Evolutionary conservation across 2,113 vertebrate species (phyloP).

Genomic region (Mastomys coucha): DNA sequence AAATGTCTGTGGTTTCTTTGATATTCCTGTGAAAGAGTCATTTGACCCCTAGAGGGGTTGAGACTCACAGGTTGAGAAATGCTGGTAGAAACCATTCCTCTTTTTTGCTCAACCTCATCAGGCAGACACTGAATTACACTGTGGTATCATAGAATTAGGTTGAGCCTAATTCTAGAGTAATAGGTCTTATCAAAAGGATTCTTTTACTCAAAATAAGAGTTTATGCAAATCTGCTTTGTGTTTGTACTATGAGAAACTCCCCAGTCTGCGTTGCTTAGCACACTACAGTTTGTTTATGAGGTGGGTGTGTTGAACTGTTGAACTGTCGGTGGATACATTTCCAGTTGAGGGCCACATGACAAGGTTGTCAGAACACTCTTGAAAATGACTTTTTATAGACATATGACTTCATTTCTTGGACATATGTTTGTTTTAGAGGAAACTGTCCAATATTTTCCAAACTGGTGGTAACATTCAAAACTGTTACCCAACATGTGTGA

Average conservation of each 20-base stretch:
- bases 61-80: not conserved
- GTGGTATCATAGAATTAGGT: not conserved
- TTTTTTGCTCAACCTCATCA: too few species aligned
- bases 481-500: not conserved
- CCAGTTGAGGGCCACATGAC: not conserved
- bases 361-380: not conserved
- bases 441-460: constrained; percentile 56
- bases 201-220: not conserved
- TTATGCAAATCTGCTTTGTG: not conserved
- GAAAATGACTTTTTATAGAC: not conserved
- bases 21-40: not conserved
- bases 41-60: not conserved
- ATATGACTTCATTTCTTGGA: not conserved
- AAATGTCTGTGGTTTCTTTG: not conserved
- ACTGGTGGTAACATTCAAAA: not conserved
- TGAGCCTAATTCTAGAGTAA: not conserved
- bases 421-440: constrained; percentile 60
- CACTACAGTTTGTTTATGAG: not conserved
- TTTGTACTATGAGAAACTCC: too few species aligned
- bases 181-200: not conserved
- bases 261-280: not conserved
- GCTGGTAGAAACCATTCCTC: not conserved
- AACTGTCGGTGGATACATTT: not conserved
- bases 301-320: not conserved
- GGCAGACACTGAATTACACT: not conserved